These are phyloP conservation scores for Tyrophagus putrescentiae DNA, from an alignment of 1,140 invertebrate species.

Conservation along the genomic window DNA sequence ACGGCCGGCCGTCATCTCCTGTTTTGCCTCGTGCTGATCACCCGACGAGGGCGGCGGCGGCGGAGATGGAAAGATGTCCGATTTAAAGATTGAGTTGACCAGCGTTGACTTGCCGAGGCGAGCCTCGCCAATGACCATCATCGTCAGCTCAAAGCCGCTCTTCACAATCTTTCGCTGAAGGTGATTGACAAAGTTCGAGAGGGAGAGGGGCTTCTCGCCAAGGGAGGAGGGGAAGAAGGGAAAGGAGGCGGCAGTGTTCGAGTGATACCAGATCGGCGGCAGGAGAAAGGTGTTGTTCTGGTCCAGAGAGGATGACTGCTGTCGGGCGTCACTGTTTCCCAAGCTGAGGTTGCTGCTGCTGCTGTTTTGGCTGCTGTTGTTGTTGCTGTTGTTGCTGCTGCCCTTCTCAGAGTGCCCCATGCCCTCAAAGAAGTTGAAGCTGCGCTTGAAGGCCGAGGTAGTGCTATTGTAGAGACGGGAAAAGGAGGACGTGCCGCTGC, in stretches of 20 bases:
- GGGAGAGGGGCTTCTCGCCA: conserved; percentile 64
- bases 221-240: too few species aligned
- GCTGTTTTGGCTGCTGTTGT: too few species aligned
- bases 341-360: conserved; percentile 18
- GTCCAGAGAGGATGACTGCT: conserved; percentile 21
- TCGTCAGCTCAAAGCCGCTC: conserved; percentile 94
- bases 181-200: conserved; percentile 88
- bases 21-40: conserved; percentile 83
- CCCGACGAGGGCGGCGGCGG: conserved; percentile 64
- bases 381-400: too few species aligned
- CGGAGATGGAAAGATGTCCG: conserved; percentile 82
- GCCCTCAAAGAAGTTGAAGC: conserved; percentile 27
- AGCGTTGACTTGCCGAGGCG: conserved; percentile 96
- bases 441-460: conserved; percentile 27
- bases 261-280: conserved; percentile 51
- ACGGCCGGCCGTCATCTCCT: too few species aligned
- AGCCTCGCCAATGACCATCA: conserved; percentile 98
- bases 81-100: conserved; percentile 96
- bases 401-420: too few species aligned
- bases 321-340: conserved; percentile 11
- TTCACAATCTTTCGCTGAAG: conserved; percentile 98
- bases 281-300: conserved; percentile 19
- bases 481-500: too few species aligned
- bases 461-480: too few species aligned
- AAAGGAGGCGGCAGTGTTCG: too few species aligned